Percentiles rank a stretch among this genome's conserved stretches.
Conservation (phyloP, 2,797 vertebrate species). For the Mormyrops attenuatus region DNA sequence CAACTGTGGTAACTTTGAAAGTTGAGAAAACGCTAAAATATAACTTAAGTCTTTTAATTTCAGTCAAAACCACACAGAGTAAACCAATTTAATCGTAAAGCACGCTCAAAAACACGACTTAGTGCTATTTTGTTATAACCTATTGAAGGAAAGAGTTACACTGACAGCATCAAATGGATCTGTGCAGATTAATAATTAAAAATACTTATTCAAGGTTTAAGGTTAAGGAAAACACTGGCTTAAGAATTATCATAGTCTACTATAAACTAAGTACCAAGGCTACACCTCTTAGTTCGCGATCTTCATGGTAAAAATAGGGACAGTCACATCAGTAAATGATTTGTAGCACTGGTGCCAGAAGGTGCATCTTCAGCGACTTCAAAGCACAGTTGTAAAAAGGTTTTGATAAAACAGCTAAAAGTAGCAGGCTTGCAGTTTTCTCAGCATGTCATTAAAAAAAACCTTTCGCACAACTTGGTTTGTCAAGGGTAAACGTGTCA, state of each 20-base stretch:
- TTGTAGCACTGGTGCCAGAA: neutral
- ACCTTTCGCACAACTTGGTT: neutral
- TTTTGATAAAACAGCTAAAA: neutral
- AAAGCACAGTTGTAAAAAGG: neutral
- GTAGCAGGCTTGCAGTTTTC: neutral
- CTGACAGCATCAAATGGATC: neutral
- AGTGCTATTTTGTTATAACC: neutral
- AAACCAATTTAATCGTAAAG: neutral
- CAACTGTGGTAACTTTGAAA: neutral
- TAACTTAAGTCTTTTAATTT: neutral
- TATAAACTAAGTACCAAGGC: neutral
- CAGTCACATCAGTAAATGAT: neutral
- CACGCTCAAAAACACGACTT: neutral
- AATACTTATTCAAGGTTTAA: neutral
- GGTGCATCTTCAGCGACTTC: neutral
- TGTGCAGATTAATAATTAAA: neutral
- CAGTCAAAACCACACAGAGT: neutral
- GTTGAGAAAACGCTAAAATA: neutral
- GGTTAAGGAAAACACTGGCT: neutral
- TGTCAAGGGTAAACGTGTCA: neutral
- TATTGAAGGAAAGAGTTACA: neutral
- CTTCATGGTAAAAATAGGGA: neutral
- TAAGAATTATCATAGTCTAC: neutral
- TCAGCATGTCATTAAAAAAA: neutral
- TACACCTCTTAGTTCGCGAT: neutral